Evolutionary conservation across 2,113 vertebrate species (phyloP).

Genomic region (Thymallus thymallus): DNA sequence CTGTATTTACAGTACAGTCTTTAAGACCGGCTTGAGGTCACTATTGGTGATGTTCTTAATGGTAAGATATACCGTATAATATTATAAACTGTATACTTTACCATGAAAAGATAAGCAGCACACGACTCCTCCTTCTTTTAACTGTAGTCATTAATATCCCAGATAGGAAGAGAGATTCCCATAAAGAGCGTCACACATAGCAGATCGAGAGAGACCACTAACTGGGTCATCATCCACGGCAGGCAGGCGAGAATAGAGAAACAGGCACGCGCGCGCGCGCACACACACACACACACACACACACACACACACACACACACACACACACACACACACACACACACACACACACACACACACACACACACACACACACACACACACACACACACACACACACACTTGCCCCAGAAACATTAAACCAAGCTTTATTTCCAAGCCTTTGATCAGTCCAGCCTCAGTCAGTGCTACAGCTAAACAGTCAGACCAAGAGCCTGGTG

Average conservation of each 20-base stretch:
- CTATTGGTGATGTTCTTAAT: too few relatives aligned
- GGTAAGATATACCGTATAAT: too few relatives aligned
- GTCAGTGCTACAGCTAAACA: not conserved
- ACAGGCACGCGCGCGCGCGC: too few relatives aligned
- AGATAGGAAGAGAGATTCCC: conserved; percentile 8
- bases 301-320: too few relatives aligned
- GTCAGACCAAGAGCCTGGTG: not conserved
- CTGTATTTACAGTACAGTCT: too few relatives aligned
- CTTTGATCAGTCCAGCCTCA: conserved; percentile 3
- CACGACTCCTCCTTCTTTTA: not conserved
- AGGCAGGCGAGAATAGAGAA: conserved; percentile 6
- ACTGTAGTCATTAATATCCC: too few relatives aligned
- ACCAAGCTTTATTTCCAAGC: conserved; percentile 4
- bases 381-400: not conserved
- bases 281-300: too few relatives aligned
- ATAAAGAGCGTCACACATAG: not conserved
- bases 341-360: too few relatives aligned
- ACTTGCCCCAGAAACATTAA: conserved; percentile 22
- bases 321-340: too few relatives aligned
- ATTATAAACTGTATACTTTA: too few relatives aligned
- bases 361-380: too few relatives aligned
- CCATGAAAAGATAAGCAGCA: not conserved
- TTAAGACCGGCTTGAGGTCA: too few relatives aligned
- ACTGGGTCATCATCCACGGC: conserved; percentile 24
- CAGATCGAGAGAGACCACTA: conserved; percentile 8